These are phyloP conservation scores for Hirtodrosophila trivittata DNA, from an alignment of 2,888 invertebrate species.

Conservation along the genomic window DNA sequence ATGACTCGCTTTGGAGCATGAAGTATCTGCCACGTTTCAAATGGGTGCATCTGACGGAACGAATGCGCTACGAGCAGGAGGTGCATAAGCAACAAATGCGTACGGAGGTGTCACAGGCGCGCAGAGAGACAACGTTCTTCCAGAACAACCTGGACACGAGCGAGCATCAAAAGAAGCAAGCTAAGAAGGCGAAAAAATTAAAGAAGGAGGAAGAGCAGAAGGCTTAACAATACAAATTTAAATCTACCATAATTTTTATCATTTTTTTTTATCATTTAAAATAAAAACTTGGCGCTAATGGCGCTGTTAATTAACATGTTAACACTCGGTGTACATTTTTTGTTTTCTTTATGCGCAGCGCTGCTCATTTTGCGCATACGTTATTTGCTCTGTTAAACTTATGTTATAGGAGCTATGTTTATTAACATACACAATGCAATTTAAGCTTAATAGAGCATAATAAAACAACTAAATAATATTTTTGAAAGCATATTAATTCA, in stretches of 20 bases:
- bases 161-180: slow-evolving; percentile 86
- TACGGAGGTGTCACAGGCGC: slow-evolving; percentile 95
- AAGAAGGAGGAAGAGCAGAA: slow-evolving; percentile 1
- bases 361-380: not conserved
- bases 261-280: slow-evolving; percentile 15
- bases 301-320: slow-evolving; percentile 6
- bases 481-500: too few relatives aligned
- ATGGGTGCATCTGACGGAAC: slow-evolving; percentile 97
- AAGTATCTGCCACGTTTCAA: slow-evolving; percentile 98
- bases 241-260: slow-evolving; percentile 1
- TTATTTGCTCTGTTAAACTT: not conserved
- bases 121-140: slow-evolving; percentile 94
- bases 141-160: slow-evolving; percentile 92
- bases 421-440: too few relatives aligned
- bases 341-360: too few relatives aligned
- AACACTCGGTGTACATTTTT: too few relatives aligned
- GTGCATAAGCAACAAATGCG: slow-evolving; percentile 93
- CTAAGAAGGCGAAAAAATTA: slow-evolving; percentile 69
- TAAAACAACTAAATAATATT: not conserved
- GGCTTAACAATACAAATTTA: slow-evolving; percentile 11
- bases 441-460: too few relatives aligned
- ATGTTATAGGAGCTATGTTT: too few relatives aligned
- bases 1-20: slow-evolving; percentile 96
- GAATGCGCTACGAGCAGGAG: slow-evolving; percentile 95
- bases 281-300: slow-evolving; percentile 35